Percentiles rank a stretch among this genome's conserved stretches.
phyloP scores from a whole-genome alignment of 2,888 invertebrate species.

The Cephus pulcher region DNA sequence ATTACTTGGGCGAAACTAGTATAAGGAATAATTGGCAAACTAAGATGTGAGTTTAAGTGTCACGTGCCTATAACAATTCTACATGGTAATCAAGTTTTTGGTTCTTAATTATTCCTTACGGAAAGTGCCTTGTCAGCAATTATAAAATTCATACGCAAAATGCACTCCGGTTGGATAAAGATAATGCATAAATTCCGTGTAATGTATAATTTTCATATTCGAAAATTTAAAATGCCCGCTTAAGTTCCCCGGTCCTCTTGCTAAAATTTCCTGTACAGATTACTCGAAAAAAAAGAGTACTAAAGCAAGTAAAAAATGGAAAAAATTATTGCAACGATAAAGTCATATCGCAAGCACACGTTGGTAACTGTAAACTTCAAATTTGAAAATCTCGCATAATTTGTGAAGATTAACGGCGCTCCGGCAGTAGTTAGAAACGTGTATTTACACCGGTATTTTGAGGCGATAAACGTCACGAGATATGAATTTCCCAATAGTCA shows the following conservation, averaged over 20 bases:
- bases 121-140: too few relatives aligned
- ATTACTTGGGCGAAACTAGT: too few relatives aligned
- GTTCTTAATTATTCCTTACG: neutral
- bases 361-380: neutral
- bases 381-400: neutral
- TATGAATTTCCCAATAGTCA: neutral
- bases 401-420: neutral
- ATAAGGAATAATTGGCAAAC: neutral
- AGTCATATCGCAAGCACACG: neutral
- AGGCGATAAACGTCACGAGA: neutral
- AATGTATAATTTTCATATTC: too few relatives aligned
- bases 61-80: neutral
- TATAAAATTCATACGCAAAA: too few relatives aligned
- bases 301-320: too few relatives aligned
- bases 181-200: too few relatives aligned
- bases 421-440: neutral
- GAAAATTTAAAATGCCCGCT: too few relatives aligned
- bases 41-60: neutral
- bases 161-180: too few relatives aligned
- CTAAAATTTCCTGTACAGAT: too few relatives aligned
- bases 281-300: too few relatives aligned
- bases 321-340: neutral
- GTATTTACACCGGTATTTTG: neutral
- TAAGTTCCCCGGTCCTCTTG: too few relatives aligned
- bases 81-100: neutral